These are phyloP conservation scores for Yponomeuta malinellus DNA, from an alignment of 2,888 invertebrate genomes.

Conservation along the genomic window DNA sequence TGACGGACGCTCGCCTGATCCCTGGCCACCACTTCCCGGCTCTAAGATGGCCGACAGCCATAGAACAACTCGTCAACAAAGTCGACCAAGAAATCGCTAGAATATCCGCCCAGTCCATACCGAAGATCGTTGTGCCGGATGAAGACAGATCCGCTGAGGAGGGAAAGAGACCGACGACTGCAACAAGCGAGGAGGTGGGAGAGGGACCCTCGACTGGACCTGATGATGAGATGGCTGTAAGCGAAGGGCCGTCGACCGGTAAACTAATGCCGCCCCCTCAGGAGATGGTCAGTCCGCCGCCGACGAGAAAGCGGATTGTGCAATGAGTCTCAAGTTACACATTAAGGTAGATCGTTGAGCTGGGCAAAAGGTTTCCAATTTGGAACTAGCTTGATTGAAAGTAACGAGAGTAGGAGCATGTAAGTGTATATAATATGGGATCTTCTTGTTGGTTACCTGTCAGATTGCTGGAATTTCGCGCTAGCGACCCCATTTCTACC, in stretches of 20 bases:
- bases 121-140: conserved; percentile 29
- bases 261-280: conserved; percentile 43
- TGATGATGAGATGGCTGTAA: neutral
- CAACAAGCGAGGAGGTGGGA: no score
- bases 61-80: conserved; percentile 55
- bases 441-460: no score
- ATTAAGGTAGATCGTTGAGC: no score
- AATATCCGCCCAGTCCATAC: conserved; percentile 43
- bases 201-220: no score
- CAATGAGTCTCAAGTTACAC: neutral
- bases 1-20: conserved; percentile 82
- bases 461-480: no score
- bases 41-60: conserved; percentile 52
- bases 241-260: conserved; percentile 22
- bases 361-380: no score
- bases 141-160: conserved; percentile 7
- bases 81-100: conserved; percentile 60
- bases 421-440: no score
- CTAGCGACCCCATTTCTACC: no score
- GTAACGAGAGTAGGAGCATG: no score
- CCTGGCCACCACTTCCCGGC: conserved; percentile 78
- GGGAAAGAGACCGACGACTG: neutral
- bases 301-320: conserved; percentile 35
- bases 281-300: conserved; percentile 49
- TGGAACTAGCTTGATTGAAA: no score